Conservation (phyloP, 2,888 invertebrate genomes). For the Lasioglossum calceatum region DNA sequence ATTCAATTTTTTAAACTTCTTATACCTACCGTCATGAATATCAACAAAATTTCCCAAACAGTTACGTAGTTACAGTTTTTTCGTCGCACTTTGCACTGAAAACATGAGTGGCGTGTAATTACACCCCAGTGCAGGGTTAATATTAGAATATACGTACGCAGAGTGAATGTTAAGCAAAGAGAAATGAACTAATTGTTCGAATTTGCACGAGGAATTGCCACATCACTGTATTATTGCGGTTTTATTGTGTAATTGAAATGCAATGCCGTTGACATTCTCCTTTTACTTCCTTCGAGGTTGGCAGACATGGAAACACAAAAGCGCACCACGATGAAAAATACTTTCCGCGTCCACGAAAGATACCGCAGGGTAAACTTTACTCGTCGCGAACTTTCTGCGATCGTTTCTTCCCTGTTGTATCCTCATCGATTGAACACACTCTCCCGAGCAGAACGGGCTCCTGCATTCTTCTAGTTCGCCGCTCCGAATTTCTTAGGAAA, state of each 20-base stretch:
- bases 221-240: not conserved
- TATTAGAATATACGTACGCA: no score
- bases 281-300: not conserved
- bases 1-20: no score
- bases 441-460: constrained; percentile 6
- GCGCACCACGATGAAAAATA: constrained; percentile 28
- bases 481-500: not conserved
- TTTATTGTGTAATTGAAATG: not conserved
- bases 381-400: constrained; percentile 50
- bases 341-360: constrained; percentile 20
- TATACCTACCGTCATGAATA: no score
- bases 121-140: no score
- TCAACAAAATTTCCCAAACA: no score
- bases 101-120: no score
- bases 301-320: constrained; percentile 18
- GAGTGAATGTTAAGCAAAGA: no score
- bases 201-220: not conserved
- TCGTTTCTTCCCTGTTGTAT: constrained; percentile 30
- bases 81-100: no score
- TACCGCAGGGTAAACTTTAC: constrained; percentile 44
- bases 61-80: no score
- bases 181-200: not conserved
- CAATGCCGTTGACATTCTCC: not conserved
- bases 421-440: constrained; percentile 14
- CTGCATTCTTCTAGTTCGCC: constrained; percentile 3